A percentile compares a stretch with the other conserved stretches of the same genome.
phyloP scores from a whole-genome alignment of 2,888 invertebrate species.

The Thalpophila matura region DNA sequence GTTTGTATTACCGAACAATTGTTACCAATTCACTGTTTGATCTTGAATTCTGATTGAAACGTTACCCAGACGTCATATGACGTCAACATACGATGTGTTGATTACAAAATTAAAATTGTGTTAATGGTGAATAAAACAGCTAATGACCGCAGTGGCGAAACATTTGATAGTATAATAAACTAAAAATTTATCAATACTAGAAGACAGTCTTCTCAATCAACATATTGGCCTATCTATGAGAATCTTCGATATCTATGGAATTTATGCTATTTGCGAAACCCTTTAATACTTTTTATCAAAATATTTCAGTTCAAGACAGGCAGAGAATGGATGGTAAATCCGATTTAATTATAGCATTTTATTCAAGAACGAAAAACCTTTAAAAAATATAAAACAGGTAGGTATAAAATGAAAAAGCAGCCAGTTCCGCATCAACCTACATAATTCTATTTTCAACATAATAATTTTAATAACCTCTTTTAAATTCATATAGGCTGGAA shows the following conservation, averaged over 20 bases:
- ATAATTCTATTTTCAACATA: constrained; percentile 17
- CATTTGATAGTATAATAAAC: no score
- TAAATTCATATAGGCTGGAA: constrained; percentile 20
- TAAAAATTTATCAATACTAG: no score
- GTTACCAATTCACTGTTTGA: constrained; percentile 35
- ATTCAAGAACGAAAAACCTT: not conserved
- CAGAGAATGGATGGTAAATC: no score
- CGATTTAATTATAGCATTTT: not conserved
- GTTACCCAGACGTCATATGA: constrained; percentile 9
- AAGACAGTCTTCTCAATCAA: no score
- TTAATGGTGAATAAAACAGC: no score
- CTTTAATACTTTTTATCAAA: no score
- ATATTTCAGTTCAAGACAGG: no score
- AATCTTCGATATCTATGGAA: no score
- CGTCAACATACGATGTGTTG: not conserved
- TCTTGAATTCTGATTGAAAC: constrained; percentile 42
- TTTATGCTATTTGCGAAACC: no score
- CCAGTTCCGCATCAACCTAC: constrained; percentile 18
- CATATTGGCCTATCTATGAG: no score
- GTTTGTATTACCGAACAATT: constrained; percentile 35
- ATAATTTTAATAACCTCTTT: constrained; percentile 15
- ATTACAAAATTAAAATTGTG: not conserved
- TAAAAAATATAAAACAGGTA: constrained; percentile 4
- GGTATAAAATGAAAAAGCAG: constrained; percentile 3
- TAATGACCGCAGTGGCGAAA: no score